phyloP scores from a whole-genome alignment of 2,113 vertebrate genomes.

The Condylura cristata region DNA sequence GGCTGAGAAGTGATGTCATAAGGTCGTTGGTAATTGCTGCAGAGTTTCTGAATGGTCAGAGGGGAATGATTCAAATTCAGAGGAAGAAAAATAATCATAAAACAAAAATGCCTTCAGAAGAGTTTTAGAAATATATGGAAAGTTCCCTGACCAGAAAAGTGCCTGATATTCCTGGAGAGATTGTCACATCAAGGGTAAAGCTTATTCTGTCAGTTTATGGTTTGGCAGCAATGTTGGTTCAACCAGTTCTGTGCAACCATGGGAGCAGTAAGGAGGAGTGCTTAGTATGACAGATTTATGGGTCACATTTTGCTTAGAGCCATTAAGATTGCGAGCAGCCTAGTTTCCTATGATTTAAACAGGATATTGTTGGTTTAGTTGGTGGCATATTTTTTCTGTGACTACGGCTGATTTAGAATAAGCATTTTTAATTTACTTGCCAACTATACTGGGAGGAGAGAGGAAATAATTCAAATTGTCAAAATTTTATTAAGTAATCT shows the following conservation, averaged over 20 bases:
- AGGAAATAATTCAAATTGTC: conserved; percentile 75
- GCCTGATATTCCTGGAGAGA: background rate
- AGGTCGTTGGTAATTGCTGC: background rate
- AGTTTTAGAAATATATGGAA: background rate
- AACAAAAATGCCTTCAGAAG: background rate
- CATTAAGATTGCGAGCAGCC: conserved; percentile 72
- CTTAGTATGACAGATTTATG: conserved; percentile 80
- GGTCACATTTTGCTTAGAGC: conserved; percentile 19
- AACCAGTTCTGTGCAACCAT: conserved; percentile 55
- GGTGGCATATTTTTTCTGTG: conserved; percentile 82
- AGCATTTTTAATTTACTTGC: conserved; percentile 74
- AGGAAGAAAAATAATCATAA: conserved; percentile 4
- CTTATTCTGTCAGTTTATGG: background rate
- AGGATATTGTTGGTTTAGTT: conserved; percentile 81
- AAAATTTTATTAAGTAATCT: conserved; percentile 76
- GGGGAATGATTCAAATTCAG: background rate
- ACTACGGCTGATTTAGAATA: conserved; percentile 74
- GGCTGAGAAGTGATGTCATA: conserved; percentile 10
- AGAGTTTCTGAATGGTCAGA: conserved; percentile 35
- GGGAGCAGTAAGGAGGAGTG: conserved; percentile 36
- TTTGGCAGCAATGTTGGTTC: conserved; percentile 14
- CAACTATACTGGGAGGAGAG: conserved; percentile 78
- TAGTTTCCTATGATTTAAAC: conserved; percentile 81
- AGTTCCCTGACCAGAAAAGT: conserved; percentile 36
- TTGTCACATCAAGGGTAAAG: background rate